These are phyloP conservation scores for Cinara cedri DNA, from an alignment of 2,888 invertebrate species.

Conservation along the genomic window DNA sequence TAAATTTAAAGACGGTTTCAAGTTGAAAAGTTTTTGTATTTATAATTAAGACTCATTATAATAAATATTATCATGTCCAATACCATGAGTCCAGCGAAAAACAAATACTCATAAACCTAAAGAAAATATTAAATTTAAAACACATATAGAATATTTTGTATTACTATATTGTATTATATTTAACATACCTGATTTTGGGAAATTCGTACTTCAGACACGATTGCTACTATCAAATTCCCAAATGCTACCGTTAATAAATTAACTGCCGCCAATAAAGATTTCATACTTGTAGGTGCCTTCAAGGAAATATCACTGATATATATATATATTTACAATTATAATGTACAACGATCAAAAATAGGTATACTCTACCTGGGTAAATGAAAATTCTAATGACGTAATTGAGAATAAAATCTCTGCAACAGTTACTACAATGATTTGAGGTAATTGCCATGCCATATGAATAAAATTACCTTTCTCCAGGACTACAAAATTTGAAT, in stretches of 20 bases:
- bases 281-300: conserved; percentile 89
- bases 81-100: conserved; percentile 86
- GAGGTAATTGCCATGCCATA: conserved; percentile 87
- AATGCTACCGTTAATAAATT: conserved; percentile 93
- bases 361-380: conserved; percentile 71
- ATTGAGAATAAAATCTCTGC: conserved; percentile 96
- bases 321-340: not conserved
- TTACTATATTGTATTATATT: not conserved
- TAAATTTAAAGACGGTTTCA: no score
- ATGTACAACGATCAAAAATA: no score
- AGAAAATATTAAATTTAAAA: not conserved
- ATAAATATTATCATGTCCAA: conserved; percentile 82
- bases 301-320: conserved; percentile 32
- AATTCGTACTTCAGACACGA: conserved; percentile 80
- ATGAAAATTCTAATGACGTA: conserved; percentile 94
- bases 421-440: conserved; percentile 88
- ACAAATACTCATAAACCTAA: conserved; percentile 84
- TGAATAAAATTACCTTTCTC: conserved; percentile 74
- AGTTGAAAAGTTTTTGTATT: conserved; percentile 64
- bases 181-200: conserved; percentile 75
- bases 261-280: conserved; percentile 87
- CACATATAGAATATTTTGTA: not conserved
- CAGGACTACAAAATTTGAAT: conserved; percentile 62
- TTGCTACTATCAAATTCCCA: conserved; percentile 90
- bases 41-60: conserved; percentile 79